Conservation (phyloP, 2,888 invertebrate species). For the Pyrgus malvae region DNA sequence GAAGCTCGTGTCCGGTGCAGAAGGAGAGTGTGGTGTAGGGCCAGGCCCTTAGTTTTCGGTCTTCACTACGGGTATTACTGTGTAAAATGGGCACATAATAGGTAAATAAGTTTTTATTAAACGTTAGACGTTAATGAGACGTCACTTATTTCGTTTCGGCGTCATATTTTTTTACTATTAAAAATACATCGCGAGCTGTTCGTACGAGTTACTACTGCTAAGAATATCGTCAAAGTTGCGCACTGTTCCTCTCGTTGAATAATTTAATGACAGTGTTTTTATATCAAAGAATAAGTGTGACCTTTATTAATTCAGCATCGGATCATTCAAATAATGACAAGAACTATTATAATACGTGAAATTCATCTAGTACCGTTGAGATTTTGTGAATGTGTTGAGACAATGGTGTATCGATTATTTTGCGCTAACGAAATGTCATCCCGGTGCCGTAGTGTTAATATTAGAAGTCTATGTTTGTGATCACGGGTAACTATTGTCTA, state of each 20-base stretch:
- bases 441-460: conserved; percentile 79
- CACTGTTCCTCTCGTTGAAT: conserved; percentile 65
- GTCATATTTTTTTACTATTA: conserved; percentile 43
- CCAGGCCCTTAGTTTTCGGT: conserved; percentile 77
- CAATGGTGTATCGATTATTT: conserved; percentile 82
- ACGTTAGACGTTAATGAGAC: conserved; percentile 28
- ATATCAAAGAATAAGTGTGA: conserved; percentile 35
- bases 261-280: conserved; percentile 63
- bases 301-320: conserved; percentile 22
- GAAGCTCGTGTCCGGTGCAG: conserved; percentile 80
- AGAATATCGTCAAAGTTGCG: conserved; percentile 77
- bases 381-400: conserved; percentile 76
- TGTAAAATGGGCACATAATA: conserved; percentile 82
- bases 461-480: conserved; percentile 79
- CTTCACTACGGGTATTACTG: conserved; percentile 70
- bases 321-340: no score
- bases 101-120: conserved; percentile 67
- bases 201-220: conserved; percentile 65
- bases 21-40: conserved; percentile 77
- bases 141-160: conserved; percentile 26
- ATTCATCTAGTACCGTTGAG: conserved; percentile 49
- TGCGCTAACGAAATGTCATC: conserved; percentile 81
- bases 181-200: conserved; percentile 62
- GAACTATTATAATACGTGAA: conserved; percentile 42
- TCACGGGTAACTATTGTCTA: conserved; percentile 77